These are phyloP conservation scores for Urocynchramus pylzowi DNA, from an alignment of 2,113 vertebrate species.

Conservation along the genomic window DNA sequence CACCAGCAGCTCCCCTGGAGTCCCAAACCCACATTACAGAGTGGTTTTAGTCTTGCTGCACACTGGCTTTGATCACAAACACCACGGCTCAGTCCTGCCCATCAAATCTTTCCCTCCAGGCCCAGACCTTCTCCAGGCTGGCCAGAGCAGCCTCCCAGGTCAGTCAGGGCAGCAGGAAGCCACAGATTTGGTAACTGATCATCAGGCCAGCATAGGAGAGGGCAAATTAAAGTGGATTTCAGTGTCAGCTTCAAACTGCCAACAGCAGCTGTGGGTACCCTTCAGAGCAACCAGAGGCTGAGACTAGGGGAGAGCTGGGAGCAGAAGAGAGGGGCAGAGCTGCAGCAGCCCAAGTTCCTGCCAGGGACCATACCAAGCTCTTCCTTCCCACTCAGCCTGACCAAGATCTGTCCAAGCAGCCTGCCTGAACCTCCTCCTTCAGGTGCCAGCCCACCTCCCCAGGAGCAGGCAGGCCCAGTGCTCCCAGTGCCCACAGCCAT, in stretches of 20 bases:
- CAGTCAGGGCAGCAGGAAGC: neutral
- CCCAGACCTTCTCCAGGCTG: neutral
- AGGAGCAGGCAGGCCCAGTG: neutral
- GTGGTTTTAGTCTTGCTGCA: neutral
- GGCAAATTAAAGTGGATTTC: neutral
- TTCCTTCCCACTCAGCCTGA: neutral
- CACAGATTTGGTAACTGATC: too few relatives aligned
- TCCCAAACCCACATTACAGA: accelerated
- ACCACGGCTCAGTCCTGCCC: neutral
- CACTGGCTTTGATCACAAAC: neutral
- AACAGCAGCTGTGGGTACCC: neutral
- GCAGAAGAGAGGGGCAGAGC: neutral
- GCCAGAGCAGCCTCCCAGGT: neutral
- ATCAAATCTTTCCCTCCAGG: neutral
- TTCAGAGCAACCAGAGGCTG: neutral
- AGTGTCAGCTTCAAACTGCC: neutral
- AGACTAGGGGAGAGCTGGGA: neutral
- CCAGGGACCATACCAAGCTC: neutral
- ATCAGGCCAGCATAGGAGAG: neutral
- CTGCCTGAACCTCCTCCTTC: neutral
- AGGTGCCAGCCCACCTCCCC: neutral
- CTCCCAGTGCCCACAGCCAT: neutral
- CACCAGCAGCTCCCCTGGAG: neutral
- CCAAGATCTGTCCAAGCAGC: neutral
- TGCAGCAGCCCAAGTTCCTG: neutral